Conservation (phyloP, 2,888 invertebrate genomes). For the Calephelis perditalis region DNA sequence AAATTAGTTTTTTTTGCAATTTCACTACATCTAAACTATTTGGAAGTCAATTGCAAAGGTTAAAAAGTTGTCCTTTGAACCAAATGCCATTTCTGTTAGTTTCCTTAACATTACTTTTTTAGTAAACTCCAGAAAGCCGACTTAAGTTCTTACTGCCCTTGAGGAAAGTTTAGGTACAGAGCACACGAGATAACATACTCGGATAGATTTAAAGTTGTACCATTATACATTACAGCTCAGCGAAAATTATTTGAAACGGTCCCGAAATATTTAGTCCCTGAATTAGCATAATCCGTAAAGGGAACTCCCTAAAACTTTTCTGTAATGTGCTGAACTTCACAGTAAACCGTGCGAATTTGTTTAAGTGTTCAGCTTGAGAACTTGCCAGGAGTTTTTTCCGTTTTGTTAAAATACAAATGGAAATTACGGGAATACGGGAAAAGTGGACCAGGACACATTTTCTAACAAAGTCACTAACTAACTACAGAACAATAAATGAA, state of each 20-base stretch:
- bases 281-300: constrained; percentile 61
- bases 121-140: not conserved
- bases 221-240: constrained; percentile 46
- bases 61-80: no score
- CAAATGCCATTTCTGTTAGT: no score
- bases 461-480: no score
- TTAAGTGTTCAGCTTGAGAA: constrained; percentile 13
- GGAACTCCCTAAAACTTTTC: constrained; percentile 25
- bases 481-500: no score
- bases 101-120: no score
- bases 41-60: no score
- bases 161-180: constrained; percentile 20
- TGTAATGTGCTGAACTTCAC: constrained; percentile 12
- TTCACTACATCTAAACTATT: no score
- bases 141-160: constrained; percentile 6
- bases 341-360: constrained; percentile 11
- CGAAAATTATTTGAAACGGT: constrained; percentile 64
- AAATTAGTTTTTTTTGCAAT: no score
- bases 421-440: not conserved
- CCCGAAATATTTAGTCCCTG: constrained; percentile 56
- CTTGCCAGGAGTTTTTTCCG: not conserved
- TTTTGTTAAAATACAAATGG: constrained; percentile 7
- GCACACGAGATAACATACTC: constrained; percentile 33
- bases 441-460: not conserved
- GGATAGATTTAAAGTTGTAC: constrained; percentile 48